Conservation (phyloP, 2,888 invertebrate species). For the Steinernema carpocapsae region DNA sequence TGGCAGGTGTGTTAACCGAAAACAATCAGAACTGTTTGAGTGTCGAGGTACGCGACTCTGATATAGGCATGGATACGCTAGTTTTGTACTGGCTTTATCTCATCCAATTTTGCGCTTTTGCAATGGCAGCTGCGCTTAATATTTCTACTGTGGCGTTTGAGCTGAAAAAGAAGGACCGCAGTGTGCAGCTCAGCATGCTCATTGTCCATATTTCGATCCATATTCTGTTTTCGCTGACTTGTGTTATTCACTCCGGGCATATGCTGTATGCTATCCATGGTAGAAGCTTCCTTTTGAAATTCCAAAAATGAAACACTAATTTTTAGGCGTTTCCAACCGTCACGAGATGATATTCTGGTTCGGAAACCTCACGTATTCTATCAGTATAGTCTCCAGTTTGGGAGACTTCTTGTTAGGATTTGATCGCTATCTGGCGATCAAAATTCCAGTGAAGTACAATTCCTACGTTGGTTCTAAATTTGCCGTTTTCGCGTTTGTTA, state of each 20-base stretch:
- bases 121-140: not conserved
- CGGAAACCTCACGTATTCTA: conserved; percentile 3
- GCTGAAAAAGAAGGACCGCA: not conserved
- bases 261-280: conserved; percentile 13
- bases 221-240: not conserved
- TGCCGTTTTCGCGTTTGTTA: not conserved
- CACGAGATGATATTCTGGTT: conserved; percentile 3
- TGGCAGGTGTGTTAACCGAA: no score
- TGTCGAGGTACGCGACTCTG: no score
- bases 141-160: not conserved
- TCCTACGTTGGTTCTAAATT: not conserved
- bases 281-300: no score
- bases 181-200: conserved; percentile 15
- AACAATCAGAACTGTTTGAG: no score
- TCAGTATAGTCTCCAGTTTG: not conserved
- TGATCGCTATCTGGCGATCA: conserved; percentile 3
- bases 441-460: not conserved
- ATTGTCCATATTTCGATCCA: not conserved
- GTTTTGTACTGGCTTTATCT: not conserved
- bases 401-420: not conserved
- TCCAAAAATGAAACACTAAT: no score
- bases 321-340: not conserved
- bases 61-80: no score
- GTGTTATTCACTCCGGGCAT: not conserved
- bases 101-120: not conserved